A percentile compares a stretch with the other conserved stretches of the same genome.
These are phyloP conservation scores for Diachasma alloeum DNA, from an alignment of 1,140 invertebrate species.

Conservation along the genomic window DNA sequence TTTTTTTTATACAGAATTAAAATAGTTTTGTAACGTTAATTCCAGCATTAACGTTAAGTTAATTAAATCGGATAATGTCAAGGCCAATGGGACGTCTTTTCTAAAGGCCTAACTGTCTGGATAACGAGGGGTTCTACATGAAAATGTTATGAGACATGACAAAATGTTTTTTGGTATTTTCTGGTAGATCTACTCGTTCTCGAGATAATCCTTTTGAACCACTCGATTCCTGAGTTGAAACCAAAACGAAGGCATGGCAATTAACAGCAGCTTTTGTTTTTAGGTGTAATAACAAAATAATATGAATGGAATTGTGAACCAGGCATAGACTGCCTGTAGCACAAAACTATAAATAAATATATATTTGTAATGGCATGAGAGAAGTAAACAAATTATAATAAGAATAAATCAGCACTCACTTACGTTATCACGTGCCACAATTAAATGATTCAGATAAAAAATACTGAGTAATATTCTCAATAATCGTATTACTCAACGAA, in stretches of 20 bases:
- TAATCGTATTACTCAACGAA: neutral
- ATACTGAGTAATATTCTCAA: neutral
- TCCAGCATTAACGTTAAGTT: too few species aligned
- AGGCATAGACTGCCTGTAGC: neutral
- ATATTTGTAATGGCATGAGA: constrained; percentile 2
- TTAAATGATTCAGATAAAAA: neutral
- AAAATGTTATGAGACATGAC: too few species aligned
- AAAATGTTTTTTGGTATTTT: too few species aligned
- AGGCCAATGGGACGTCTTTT: too few species aligned
- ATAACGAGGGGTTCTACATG: too few species aligned
- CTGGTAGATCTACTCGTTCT: too few species aligned
- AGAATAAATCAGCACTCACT: neutral
- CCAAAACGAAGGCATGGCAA: neutral
- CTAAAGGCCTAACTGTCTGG: too few species aligned
- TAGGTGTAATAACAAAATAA: constrained; percentile 52
- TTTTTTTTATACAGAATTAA: too few species aligned
- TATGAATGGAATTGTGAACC: constrained; percentile 44
- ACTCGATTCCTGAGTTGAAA: too few species aligned
- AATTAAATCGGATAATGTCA: too few species aligned
- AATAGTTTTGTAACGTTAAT: too few species aligned
- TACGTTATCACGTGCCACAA: constrained; percentile 4
- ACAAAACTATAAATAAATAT: neutral
- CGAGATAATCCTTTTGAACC: too few species aligned
- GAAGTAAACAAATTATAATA: neutral
- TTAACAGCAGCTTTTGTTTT: constrained; percentile 40